Base-by-base conservation (phyloP, 2,888 invertebrate genomes). In the Neria commutata region DNA sequence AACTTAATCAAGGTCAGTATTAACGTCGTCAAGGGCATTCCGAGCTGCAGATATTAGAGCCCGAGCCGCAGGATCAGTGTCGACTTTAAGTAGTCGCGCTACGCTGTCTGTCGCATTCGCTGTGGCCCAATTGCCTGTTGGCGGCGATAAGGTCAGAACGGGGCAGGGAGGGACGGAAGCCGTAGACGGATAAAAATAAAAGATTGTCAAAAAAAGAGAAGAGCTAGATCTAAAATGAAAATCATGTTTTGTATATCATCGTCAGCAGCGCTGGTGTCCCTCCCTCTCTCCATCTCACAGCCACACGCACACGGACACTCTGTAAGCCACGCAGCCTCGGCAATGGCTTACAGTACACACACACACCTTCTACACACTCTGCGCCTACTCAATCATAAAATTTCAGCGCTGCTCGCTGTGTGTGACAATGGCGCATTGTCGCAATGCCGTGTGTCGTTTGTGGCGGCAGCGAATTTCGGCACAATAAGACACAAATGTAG, bases 201-300 rank as follows among this genome's bases (percentile, higher is more conserved):
- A 42, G 21, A 29, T 6, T 29, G 29, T n/a, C 29, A 42, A 42
- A 14, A 42, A 42, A 42, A 42, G 14, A 42, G 21, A 3, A 19
- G 19, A 17, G n/a, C n/a, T n/a, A 21, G 5, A 42, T 42, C 42
- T 42, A 42, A 42, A 42, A 42, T 42, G 42, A 42, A 42, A 42
- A 42, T 42, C 42, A 42, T 42, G 42, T 42, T 42, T 42, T 37
- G 11, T 37, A 14, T n/a, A n/a, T n/a, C n/a, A n/a, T n/a, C n/a
- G n/a, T n/a, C n/a, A n/a, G n/a, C n/a, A n/a, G n/a, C n/a, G n/a
- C n/a, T n/a, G n/a, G n/a, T n/a, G 6, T 29, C 29, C 29, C 29
- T 29, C 29, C 6, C 29, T 29, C 29, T 29, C 6, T 29, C 11
- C 29, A 6, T 8, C 29, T 29, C 6, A 6, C 29, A 29, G 29